These are phyloP conservation scores for Spongia lamella DNA, from an alignment of 37 sponge, comb jelly and placozoan species.

Conservation along the genomic window DNA sequence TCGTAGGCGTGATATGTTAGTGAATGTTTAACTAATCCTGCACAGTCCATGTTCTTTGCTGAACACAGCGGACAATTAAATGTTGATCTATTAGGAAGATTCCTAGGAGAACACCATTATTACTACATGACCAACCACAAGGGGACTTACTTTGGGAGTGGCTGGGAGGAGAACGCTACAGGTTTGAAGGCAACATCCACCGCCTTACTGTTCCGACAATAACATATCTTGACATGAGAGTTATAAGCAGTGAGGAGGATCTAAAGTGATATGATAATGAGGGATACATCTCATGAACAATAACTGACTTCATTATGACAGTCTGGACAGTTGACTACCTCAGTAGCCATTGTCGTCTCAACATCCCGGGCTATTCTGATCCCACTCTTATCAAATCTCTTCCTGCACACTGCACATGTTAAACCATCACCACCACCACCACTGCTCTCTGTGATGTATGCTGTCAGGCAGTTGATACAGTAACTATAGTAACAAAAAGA, in stretches of 20 bases:
- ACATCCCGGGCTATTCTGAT: too few relatives aligned
- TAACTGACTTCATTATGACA: neutral
- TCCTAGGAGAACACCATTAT: neutral
- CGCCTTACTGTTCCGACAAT: neutral
- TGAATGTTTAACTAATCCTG: slow-evolving; percentile 47
- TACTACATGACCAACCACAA: neutral
- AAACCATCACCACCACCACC: too few relatives aligned
- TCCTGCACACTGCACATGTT: too few relatives aligned
- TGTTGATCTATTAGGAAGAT: slow-evolving; percentile 51
- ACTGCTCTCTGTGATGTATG: too few relatives aligned
- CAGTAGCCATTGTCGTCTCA: neutral
- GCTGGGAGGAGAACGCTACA: slow-evolving; percentile 21
- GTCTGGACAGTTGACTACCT: neutral
- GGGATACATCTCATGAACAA: neutral
- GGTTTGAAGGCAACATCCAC: slow-evolving; percentile 12
- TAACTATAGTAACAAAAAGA: neutral
- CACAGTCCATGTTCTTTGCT: slow-evolving; percentile 43
- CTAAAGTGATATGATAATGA: too few relatives aligned
- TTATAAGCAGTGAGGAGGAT: slow-evolving; percentile 1
- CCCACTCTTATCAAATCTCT: too few relatives aligned
- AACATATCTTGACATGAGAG: slow-evolving; percentile 21
- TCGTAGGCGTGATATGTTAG: slow-evolving; percentile 28
- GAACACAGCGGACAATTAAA: slow-evolving; percentile 70
- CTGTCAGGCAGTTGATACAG: neutral
- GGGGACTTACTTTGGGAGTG: neutral